phyloP scores from a whole-genome alignment of 2,797 vertebrate genomes.

The Anguilla marmorata region DNA sequence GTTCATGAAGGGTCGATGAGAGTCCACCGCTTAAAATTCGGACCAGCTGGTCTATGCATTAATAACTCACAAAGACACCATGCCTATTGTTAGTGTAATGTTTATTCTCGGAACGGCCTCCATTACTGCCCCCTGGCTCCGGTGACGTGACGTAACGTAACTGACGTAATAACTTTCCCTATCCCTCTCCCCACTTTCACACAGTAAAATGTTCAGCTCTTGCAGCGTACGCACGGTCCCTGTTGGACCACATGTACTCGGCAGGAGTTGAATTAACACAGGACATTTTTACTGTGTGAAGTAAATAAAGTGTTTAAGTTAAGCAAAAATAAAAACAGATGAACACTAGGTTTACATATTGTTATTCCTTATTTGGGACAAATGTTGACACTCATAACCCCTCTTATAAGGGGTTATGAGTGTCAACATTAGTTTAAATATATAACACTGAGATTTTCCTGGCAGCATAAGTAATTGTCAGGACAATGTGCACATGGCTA shows the following conservation, averaged over 20 bases:
- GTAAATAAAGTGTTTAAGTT: background rate
- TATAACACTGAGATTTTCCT: background rate
- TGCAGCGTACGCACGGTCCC: no score
- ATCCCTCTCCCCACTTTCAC: no score
- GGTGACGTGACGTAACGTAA: background rate
- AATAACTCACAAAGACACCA: background rate
- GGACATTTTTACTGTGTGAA: no score
- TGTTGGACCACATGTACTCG: no score
- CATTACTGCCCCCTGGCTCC: background rate
- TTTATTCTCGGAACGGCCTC: background rate
- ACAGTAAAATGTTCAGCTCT: no score
- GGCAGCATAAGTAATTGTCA: no score
- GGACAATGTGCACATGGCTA: no score
- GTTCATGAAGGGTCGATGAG: background rate
- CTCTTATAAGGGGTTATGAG: background rate
- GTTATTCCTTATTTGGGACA: background rate
- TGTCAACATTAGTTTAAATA: background rate
- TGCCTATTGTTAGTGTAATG: background rate
- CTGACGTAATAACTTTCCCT: no score
- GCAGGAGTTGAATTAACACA: no score
- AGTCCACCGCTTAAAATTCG: background rate
- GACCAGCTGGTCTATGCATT: background rate
- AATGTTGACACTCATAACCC: background rate
- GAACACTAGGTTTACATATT: background rate
- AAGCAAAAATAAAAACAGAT: background rate